phyloP scores from a whole-genome alignment of 2,113 vertebrate genomes.

The Macaca fascicularis region DNA sequence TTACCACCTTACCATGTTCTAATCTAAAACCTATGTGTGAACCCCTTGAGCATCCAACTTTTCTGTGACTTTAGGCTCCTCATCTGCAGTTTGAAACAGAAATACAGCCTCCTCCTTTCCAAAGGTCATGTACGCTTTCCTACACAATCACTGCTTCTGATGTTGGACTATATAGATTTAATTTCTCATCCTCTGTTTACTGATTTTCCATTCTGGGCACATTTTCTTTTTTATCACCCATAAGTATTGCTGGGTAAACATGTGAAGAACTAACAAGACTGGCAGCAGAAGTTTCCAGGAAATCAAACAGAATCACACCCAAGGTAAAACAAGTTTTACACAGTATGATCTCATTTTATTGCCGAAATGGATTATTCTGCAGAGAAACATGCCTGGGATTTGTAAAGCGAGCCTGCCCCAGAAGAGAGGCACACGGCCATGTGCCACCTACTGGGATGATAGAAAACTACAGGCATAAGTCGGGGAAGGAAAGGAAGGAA shows the following conservation, averaged over 20 bases:
- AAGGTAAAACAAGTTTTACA: neutral
- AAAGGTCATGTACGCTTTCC: neutral
- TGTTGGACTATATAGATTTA: neutral
- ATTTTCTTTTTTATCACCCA: conserved; percentile 17
- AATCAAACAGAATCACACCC: conserved; percentile 6
- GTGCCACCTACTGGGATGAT: conserved; percentile 73
- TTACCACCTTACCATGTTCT: neutral
- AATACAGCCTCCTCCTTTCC: neutral
- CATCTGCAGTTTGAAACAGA: neutral
- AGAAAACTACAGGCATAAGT: neutral
- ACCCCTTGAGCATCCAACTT: neutral
- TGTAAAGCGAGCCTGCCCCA: neutral
- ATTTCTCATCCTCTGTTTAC: neutral
- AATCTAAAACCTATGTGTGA: neutral
- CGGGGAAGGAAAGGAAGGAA: neutral
- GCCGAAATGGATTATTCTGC: neutral
- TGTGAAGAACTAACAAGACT: neutral
- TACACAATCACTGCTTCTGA: neutral
- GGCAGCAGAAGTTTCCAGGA: neutral
- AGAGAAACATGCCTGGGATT: neutral
- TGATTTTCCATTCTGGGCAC: neutral
- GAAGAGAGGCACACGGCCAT: neutral
- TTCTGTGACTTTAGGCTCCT: neutral
- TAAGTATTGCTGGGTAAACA: conserved; percentile 17
- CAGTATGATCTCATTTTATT: conserved; percentile 42